Evolutionary conservation across 2,797 vertebrate genomes (phyloP), one percentile per base, ranked within the genome.

Genomic region (Trichosurus vulpecula): DNA sequence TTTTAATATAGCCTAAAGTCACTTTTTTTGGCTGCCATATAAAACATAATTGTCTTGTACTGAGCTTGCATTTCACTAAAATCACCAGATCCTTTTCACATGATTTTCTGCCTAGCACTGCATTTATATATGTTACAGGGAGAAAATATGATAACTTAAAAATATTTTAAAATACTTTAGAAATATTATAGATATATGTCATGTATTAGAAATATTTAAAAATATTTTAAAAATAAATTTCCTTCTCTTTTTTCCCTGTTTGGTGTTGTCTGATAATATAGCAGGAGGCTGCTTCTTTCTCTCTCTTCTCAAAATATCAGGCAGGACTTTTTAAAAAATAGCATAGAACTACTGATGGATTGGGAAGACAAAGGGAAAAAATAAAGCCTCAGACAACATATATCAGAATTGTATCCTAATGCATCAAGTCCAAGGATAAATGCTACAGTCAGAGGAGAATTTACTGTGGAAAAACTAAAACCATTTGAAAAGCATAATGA

Each of bases 121-220:
- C 66, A 81, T 95, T 95, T 92, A 58, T 89, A 94, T 94, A 90
- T 57, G 52, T 30, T 94, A 93, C 0, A 54, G 91, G 90, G 61
- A 56, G 61, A 96, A 96, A 96, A 93, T 89, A 61, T 51, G 52
- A 93, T 95, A 57, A 93, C 87, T 94, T 91, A 91, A 91, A 96
- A 95, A 3, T 93, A 74, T 56, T 91, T n/a, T n/a, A 91, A 96
- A 95, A 3, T 93, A 74, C 56, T 91, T n/a, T n/a, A n/a, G n/a
- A n/a, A n/a, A n/a, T n/a, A n/a, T n/a, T n/a, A n/a, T n/a, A n/a
- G n/a, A n/a, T n/a, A n/a, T n/a, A n/a, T n/a, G n/a, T n/a, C n/a
- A n/a, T n/a, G n/a, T n/a, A n/a, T 94, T 91, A 91, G 91, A 96
- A 95, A 3, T 93, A 74, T 56, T 91, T n/a, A n/a, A n/a, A n/a